Percentiles rank a stretch among this genome's conserved stretches.
These are phyloP conservation scores for Anthrax anthrax DNA, from an alignment of 2,888 invertebrate species.

Conservation along the genomic window DNA sequence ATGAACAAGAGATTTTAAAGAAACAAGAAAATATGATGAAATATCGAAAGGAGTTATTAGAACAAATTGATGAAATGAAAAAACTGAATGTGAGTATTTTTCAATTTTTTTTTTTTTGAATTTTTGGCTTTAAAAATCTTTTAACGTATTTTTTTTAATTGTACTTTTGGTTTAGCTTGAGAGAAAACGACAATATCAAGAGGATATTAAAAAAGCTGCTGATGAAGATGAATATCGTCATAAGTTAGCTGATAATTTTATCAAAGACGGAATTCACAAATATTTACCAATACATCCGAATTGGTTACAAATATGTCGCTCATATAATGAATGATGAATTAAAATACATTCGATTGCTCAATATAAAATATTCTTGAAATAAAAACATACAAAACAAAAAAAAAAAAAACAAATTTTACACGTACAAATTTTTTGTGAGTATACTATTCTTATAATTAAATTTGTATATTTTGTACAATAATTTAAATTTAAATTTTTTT, in stretches of 20 bases:
- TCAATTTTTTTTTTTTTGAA: not conserved
- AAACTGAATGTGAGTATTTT: not conserved
- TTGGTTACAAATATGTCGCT: conserved; percentile 7
- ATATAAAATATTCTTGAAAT: no score
- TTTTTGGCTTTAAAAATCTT: not conserved
- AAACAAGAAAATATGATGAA: not conserved
- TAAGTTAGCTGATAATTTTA: conserved; percentile 5
- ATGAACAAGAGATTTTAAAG: not conserved
- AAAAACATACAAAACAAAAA: no score
- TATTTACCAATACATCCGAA: conserved; percentile 9
- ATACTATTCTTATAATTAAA: no score
- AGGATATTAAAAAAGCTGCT: conserved; percentile 5
- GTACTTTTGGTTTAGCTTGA: no score
- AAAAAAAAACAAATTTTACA: no score
- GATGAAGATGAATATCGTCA: conserved; percentile 5
- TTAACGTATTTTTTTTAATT: not conserved
- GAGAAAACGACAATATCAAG: conserved; percentile 2
- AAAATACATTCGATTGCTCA: no score
- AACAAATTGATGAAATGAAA: conserved; percentile 6
- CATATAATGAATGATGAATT: no score
- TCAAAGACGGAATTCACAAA: conserved; percentile 4
- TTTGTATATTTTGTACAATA: no score
- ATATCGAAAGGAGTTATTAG: not conserved
- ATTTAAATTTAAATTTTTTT: no score
- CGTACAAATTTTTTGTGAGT: no score